Percentiles rank a stretch among this genome's conserved stretches.
phyloP scores from a whole-genome alignment of 1,140 invertebrate genomes.

The Telenomus remus region DNA sequence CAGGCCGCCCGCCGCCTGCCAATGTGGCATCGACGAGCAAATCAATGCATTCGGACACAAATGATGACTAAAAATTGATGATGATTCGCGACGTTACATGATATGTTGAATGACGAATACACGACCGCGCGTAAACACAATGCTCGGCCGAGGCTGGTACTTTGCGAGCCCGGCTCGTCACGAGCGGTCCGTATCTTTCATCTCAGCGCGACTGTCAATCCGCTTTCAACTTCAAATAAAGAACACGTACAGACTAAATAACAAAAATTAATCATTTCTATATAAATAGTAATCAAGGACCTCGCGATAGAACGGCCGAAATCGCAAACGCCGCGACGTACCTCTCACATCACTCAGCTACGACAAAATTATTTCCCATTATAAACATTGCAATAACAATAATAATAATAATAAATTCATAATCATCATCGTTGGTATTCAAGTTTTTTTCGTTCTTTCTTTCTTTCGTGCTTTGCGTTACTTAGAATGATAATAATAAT shows the following conservation, averaged over 20 bases:
- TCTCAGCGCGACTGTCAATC: constrained; percentile 2
- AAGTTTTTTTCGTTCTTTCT: too few species aligned
- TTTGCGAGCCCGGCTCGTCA: constrained; percentile 54
- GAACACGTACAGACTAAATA: constrained; percentile 55
- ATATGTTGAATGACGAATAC: constrained; percentile 66
- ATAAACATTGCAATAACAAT: constrained; percentile 74
- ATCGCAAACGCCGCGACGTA: constrained; percentile 59
- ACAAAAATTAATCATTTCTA: constrained; percentile 53
- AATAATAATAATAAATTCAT: constrained; percentile 65
- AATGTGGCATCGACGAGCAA: constrained; percentile 69
- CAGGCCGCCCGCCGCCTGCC: constrained; percentile 67
- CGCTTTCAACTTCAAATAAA: constrained; percentile 37
- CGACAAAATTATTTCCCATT: constrained; percentile 64
- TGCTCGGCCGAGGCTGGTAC: constrained; percentile 36
- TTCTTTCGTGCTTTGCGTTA: constrained; percentile 55
- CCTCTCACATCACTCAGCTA: constrained; percentile 41
- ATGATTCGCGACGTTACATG: constrained; percentile 72
- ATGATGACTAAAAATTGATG: constrained; percentile 75
- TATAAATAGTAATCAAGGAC: constrained; percentile 61
- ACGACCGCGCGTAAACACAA: constrained; percentile 52
- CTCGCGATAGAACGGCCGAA: constrained; percentile 25
- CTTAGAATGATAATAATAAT: constrained; percentile 60
- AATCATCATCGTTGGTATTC: constrained; percentile 68
- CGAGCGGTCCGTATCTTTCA: constrained; percentile 18
- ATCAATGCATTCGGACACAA: constrained; percentile 70